Evolutionary conservation across 2,113 vertebrate species (phyloP), one percentile per base, ranked within the genome.

Genomic region (Gracilinanus agilis): DNA sequence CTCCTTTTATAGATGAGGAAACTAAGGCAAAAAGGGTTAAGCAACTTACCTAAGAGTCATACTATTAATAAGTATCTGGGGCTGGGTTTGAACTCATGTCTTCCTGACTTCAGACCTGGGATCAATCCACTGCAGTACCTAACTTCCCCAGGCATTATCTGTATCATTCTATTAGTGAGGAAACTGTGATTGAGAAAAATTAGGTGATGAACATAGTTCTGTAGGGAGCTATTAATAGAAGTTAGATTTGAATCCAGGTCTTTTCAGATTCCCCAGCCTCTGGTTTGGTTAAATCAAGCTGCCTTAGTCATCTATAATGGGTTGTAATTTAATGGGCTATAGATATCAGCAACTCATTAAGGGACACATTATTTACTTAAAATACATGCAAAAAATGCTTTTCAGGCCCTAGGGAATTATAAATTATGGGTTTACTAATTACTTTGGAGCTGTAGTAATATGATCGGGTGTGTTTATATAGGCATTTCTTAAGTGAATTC

Each of bases 371-470:
- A 54, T 92, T 96, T 96, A 91, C 53, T 96, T 95, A 93, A 96
- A 94, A 96, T 92, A 91, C 89, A 75, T 94, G 92, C 93, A 96
- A 83, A 61, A 97, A 97, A 94, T 83, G 23, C 2, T 88, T 95
- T 49, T 95, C 10, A 56, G 34, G 96, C 92, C 55, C 95, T 49
- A 49, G 90, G 90, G 90, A 49, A 94, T 96, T 96, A 96, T 97
- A 97, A 95, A 95, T 96, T 98, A 93, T 92, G 94, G 58, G 55
- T 90, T 97, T 96, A 96, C 92, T 97, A 97, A 98, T 97, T 96
- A 95, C 89, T 91, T 83, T 95, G 54, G 9, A 94, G 92, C 53
- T 91, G 12, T 92, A 91, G 90, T 90, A 75, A 83, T 83, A 83
- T 83, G 67, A 83, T 40, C 2, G 19, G 21, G n/a, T 40, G 19